Base-by-base conservation (phyloP, 2,888 invertebrate species). In the Calameuta idolon region DNA sequence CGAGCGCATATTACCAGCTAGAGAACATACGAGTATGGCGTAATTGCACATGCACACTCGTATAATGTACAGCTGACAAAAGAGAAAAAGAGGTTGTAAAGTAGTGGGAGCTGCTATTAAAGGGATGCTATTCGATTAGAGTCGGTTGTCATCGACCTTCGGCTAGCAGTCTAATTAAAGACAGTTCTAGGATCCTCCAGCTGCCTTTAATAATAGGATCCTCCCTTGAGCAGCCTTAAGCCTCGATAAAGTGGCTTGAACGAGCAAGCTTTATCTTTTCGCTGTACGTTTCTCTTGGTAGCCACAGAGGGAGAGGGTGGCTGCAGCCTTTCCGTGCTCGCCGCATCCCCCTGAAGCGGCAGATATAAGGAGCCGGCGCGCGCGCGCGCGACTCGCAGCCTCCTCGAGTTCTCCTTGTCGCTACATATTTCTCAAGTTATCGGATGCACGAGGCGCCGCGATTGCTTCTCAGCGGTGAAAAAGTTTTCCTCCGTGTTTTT, bases 151-250 rank as follows among this genome's bases (percentile, higher is more conserved):
- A 40, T 40, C 40, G 40, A 5, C 15, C 15, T 40, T 40, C 40
- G 15, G 15, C 15, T 5, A 40, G 40, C 40, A 40, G 40, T 40
- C 40, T 40, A 85, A 86, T 84, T 84, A 83, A 40, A 85, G 84
- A 85, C 82, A 84, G 83, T 86, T 84, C 75, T 76, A 81, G 79
- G 80, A 78, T 76, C 78, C 81, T 80, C 84, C 84, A 1, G 35
- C 12, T 82, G 83, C 82, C 85, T 85, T 86, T 82, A 83, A 86
- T 86, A 85, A 86, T 86, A 86, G 85, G 84, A n/a, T n/a, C n/a
- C n/a, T 86, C 85, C 79, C 77, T 76, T 77, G 69, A 40, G 75
- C 76, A 79, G 80, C 78, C 83, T 79, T 79, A 78, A 83, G 81
- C 80, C 75, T 80, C 81, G 80, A 77, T 80, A 79, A 83, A 85